Conservation (phyloP, 2,888 invertebrate species). For the Eupithecia subfuscata region DNA sequence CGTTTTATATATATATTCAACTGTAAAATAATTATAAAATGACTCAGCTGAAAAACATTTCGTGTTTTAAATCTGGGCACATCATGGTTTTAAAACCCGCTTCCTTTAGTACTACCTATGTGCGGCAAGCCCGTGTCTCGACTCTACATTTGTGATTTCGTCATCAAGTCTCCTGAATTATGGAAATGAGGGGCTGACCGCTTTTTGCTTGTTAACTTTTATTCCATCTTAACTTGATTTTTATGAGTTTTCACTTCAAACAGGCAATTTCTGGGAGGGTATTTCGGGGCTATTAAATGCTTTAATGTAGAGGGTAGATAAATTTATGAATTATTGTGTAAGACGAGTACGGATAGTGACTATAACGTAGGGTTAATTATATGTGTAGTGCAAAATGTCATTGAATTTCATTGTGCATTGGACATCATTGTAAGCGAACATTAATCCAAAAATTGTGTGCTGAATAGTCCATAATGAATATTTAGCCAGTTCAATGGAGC, state of each 20-base stretch:
- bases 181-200: constrained; percentile 18
- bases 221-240: constrained; percentile 9
- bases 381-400: neutral
- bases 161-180: constrained; percentile 27
- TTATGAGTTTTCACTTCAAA: constrained; percentile 1
- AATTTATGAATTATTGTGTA: neutral
- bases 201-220: constrained; percentile 6
- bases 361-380: no score
- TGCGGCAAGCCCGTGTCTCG: neutral
- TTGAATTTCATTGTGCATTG: neutral
- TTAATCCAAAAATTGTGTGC: neutral
- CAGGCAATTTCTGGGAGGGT: neutral
- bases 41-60: neutral
- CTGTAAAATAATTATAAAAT: neutral
- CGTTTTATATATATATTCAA: neutral
- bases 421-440: neutral
- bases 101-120: neutral
- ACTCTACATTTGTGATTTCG: constrained; percentile 31
- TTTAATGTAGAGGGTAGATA: neutral
- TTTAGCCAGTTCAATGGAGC: constrained; percentile 11
- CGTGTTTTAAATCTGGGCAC: neutral
- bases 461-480: constrained; percentile 3
- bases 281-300: neutral
- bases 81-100: neutral
- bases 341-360: neutral